Conservation (phyloP, 1,140 invertebrate genomes). For the Diploscapter pachys region DNA sequence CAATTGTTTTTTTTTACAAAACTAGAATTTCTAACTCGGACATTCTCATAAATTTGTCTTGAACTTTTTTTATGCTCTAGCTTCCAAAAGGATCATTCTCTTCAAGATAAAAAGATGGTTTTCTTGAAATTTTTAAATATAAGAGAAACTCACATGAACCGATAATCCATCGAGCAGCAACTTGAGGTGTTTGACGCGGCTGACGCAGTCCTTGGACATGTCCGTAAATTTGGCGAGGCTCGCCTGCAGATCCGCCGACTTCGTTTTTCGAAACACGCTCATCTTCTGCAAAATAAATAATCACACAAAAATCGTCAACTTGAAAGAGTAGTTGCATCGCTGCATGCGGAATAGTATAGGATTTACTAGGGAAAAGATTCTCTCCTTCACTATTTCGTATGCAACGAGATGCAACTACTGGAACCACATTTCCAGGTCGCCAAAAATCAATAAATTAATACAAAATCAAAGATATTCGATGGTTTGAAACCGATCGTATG, state of each 20-base stretch:
- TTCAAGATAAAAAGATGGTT: no score
- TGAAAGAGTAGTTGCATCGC: slow-evolving; percentile 20
- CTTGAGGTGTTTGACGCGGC: slow-evolving; percentile 51
- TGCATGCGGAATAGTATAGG: not conserved
- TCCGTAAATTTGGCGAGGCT: slow-evolving; percentile 52
- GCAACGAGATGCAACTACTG: not conserved
- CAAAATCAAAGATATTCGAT: no score
- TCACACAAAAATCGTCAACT: not conserved
- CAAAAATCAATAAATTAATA: slow-evolving; percentile 70
- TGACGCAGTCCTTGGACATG: slow-evolving; percentile 43
- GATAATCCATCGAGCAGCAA: slow-evolving; percentile 45
- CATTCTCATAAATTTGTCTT: no score
- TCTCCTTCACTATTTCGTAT: not conserved
- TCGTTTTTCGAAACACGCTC: slow-evolving; percentile 45
- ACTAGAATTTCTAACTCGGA: not conserved
- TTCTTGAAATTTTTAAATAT: not conserved
- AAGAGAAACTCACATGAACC: slow-evolving; percentile 38
- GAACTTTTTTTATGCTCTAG: no score
- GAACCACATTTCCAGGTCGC: slow-evolving; percentile 72
- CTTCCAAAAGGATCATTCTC: no score
- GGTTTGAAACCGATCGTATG: no score
- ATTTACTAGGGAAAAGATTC: slow-evolving; percentile 1
- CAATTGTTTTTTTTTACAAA: slow-evolving; percentile 7
- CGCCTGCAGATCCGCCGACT: slow-evolving; percentile 47
- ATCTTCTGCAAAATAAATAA: not conserved